Base-by-base conservation (phyloP, 2,888 invertebrate genomes). In the Scaptomyza polygonia region DNA sequence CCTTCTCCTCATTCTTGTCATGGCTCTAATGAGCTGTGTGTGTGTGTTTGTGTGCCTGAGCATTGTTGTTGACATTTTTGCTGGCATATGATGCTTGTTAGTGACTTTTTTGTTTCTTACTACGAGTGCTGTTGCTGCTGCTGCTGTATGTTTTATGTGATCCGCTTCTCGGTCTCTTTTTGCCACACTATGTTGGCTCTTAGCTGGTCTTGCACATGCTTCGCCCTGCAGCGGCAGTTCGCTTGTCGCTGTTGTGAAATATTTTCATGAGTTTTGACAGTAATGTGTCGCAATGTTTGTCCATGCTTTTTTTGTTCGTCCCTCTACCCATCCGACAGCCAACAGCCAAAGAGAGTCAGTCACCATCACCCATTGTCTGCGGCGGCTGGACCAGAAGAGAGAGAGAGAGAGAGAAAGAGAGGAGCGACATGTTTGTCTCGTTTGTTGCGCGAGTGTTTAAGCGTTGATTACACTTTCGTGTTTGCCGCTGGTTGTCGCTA, bases 21-120 rank as follows among this genome's bases (percentile, higher is more conserved):
- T 9, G 58, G 54, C 83, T 83, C 88, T 83, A 83, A 83, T 83
- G 83, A 83, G 83, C 86, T 81, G 72, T 76, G 53, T 47, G 61
- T 32, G 32, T 47, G 30, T 55, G 71, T 63, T 44, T 43, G 42
- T 48, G 52, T 45, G 49, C 45, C 43, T 49, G 64, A 61, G 78
- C 79, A 81, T 79, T 87, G 88, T 86, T 86, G 87, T 85, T 87
- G 86, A 80, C 86, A 80, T 83, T 88, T 88, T 72, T 79, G 81
- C 84, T 81, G 86, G 88, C 88, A 84, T 84, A 88, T 88, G 84
- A 83, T 86, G 84, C 86, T 84, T 84, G 88, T 84, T 88, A 88
- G 77, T 83, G 67, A 72, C 62, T 87, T 85, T 82, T 82, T 88
- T 85, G 63, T 78, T 69, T 67, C 68, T 84, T 67, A 67, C 61